Base-by-base conservation (phyloP, 2,888 invertebrate genomes). In the Trachelus stipa region DNA sequence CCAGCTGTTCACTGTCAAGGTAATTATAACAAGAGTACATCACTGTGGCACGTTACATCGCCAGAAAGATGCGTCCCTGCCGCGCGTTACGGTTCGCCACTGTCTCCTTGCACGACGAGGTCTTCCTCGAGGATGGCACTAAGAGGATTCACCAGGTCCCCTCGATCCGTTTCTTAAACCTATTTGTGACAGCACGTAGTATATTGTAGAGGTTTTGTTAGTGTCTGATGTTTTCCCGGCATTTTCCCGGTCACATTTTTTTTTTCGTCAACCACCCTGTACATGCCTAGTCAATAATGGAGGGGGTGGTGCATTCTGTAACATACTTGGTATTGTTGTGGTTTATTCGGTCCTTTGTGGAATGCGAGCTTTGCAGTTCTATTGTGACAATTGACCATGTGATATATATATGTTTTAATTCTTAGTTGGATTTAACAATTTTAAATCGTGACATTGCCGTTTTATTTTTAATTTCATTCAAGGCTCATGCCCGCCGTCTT, bases 321-420 rank as follows among this genome's bases (percentile, higher is more conserved):
- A 74, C 71, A 73, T 69, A 74, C 74, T n/a, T n/a, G 35, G 37
- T 78, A 78, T 76, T 78, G 78, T 78, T 78, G 78, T 78, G 73
- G 73, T 73, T 76, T 56, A 71, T 71, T 31, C 15, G 56, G 23
- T 56, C 9, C 56, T 56, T 56, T 56, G 56, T 56, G 56, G 56
- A 56, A 56, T 56, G 56, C 23, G 56, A 56, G 23, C 23, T 23
- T 56, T 23, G 56, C 9, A 23, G 56, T 56, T 56, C 56, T 9
- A 56, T 56, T 23, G 9, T 23, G 23, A 9, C 23, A 56, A 56
- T 56, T 56, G 56, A 56, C 23, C 56, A 56, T 56, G 56, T 56
- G 56, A 23, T 23, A 56, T 56, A 23, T 56, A 4, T 40, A 4
- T 56, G 9, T 56, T 56, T 56, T 23, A 56, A 56, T 23, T 56